A percentile compares a stretch with the other conserved stretches of the same genome.
Conservation (phyloP, 2,888 invertebrate genomes). For the Caenorhabditis sp. region DNA sequence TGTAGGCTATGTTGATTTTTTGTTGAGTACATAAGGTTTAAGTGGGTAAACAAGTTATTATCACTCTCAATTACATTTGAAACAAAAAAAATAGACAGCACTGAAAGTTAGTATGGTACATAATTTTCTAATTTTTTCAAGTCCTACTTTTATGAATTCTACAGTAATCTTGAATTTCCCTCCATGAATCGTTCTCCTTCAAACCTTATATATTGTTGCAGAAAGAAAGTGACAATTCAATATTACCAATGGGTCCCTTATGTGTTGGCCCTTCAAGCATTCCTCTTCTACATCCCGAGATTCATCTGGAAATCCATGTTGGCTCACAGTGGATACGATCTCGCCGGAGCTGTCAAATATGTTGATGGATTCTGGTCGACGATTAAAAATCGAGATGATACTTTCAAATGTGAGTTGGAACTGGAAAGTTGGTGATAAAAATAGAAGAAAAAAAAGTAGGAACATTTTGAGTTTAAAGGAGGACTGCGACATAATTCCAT, state of each 20-base stretch:
- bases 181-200: too few species aligned
- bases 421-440: background rate
- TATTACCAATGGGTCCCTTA: slow-evolving; percentile 71
- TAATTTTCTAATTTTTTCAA: too few species aligned
- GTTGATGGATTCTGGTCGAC: slow-evolving; percentile 60
- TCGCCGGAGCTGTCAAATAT: slow-evolving; percentile 59
- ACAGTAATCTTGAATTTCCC: too few species aligned
- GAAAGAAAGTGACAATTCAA: slow-evolving; percentile 58
- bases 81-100: too few species aligned
- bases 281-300: slow-evolving; percentile 68
- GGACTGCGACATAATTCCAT: too few species aligned
- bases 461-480: background rate
- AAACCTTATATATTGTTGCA: too few species aligned
- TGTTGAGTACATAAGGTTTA: too few species aligned
- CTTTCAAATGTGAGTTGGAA: slow-evolving; percentile 43
- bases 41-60: background rate
- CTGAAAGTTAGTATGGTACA: too few species aligned
- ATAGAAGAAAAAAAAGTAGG: background rate
- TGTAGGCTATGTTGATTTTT: background rate
- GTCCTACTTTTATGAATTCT: too few species aligned
- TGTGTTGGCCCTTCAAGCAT: slow-evolving; percentile 67
- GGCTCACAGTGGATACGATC: slow-evolving; percentile 63
- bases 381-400: slow-evolving; percentile 41
- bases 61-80: background rate
- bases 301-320: slow-evolving; percentile 67